Conservation (phyloP, 2,113 vertebrate species). For the Mixornis gularis region DNA sequence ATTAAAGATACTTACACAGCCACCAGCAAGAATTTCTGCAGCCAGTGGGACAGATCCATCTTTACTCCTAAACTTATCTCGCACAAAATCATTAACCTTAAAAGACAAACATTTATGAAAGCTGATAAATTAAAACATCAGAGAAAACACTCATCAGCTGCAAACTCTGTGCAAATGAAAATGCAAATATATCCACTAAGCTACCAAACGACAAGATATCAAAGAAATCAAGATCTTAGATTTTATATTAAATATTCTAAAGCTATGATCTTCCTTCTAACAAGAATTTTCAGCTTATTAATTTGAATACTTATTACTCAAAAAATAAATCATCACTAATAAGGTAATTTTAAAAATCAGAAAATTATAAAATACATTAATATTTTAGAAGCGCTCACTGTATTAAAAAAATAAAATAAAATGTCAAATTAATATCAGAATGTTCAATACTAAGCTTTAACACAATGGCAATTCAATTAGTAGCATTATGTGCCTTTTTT, state of each 20-base stretch:
- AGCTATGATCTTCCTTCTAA: background rate
- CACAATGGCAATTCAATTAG: background rate
- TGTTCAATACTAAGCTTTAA: background rate
- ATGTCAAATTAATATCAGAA: background rate
- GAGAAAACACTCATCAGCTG: background rate
- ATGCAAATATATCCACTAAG: background rate
- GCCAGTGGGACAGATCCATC: slow-evolving; percentile 78
- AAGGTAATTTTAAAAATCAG: background rate
- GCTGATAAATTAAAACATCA: slow-evolving; percentile 12
- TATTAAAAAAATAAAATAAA: background rate
- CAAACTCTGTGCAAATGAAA: background rate
- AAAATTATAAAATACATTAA: background rate
- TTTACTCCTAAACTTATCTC: slow-evolving; percentile 79
- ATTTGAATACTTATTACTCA: background rate
- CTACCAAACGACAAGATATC: background rate
- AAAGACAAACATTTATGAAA: slow-evolving; percentile 47
- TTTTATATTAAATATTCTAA: background rate
- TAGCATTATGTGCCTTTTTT: background rate
- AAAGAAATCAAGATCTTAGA: background rate
- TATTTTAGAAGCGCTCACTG: background rate
- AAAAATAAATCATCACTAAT: background rate
- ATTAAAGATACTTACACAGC: slow-evolving; percentile 81
- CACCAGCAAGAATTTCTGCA: slow-evolving; percentile 83
- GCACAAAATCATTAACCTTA: slow-evolving; percentile 88
- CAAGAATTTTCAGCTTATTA: background rate